Base-by-base conservation (phyloP, 1,140 invertebrate genomes). In the Cydia amplana region DNA sequence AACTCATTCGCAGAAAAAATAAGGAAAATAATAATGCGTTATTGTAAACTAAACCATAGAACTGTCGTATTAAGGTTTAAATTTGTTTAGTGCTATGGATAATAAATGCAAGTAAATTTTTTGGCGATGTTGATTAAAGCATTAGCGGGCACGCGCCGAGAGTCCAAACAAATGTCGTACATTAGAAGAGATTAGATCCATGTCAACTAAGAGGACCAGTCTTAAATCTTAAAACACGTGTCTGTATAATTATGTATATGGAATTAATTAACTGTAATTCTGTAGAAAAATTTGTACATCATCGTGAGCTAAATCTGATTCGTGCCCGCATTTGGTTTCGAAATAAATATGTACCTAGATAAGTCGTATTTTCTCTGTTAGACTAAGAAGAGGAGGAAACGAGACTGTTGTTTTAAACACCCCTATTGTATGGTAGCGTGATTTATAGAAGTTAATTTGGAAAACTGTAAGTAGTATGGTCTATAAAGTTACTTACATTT, bases 101-200 rank as follows among this genome's bases (percentile, higher is more conserved):
- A 67, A 75, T 83, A 85, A 84, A 83, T 88, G 85, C 77, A 81
- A 84, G 75, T 82, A 65, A 28, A 51, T 78, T 74, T 84, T 86
- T 85, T 84, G 83, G 77, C 78, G 85, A 83, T 84, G 80, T 83
- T 86, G 78, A 82, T 81, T 85, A 87, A 87, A 84, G 88, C 89
- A 92, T 92, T 91, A 92, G 88, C 81, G 78, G 86, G 90, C 90
- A 91, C 90, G 90, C 85, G 89, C 87, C 84, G 82, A 81, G 80
- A 80, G 88, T 85, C 82, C 82, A 89, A 88, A 90, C 87, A 89
- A 92, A 92, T 90, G 90, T 88, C 90, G 91, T 92, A 70, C 65
- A 70, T 70, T 40, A 70, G 28, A 60, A 20, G 20, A 60, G 55
- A 60, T 60, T 60, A 60, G 55, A 60, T 60, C 20, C 7, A 23